Evolutionary conservation across 2,797 vertebrate genomes (phyloP).

Genomic region (Antennarius maculatus): DNA sequence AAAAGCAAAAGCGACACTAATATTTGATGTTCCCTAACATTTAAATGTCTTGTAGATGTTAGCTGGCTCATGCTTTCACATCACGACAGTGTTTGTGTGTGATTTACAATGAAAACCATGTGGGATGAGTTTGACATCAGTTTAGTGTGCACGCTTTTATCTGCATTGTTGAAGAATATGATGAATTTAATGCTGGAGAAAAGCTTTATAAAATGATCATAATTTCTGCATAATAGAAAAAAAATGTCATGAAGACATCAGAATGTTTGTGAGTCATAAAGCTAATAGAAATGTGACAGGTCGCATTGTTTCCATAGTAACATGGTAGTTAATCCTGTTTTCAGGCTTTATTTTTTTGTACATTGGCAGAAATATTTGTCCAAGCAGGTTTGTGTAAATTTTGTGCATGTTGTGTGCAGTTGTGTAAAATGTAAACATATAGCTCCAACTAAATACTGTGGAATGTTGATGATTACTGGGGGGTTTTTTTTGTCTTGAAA

Average conservation of each 20-base stretch:
- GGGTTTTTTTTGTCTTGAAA: no score
- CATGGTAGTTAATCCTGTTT: neutral
- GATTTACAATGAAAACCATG: neutral
- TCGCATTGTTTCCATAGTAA: neutral
- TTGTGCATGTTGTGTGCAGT: no score
- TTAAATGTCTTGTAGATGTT: neutral
- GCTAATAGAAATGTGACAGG: neutral
- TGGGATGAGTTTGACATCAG: neutral
- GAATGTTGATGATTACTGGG: no score
- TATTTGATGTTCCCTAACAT: neutral
- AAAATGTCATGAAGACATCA: neutral
- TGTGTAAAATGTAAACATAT: no score
- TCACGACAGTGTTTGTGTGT: neutral
- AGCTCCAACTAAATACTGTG: no score
- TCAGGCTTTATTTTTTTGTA: neutral
- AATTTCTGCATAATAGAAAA: neutral
- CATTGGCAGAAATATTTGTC: no score
- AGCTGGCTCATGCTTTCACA: no score
- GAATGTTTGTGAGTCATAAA: neutral
- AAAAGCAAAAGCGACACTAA: neutral
- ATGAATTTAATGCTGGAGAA: neutral
- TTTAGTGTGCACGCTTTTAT: conserved; percentile 3
- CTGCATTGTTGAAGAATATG: neutral
- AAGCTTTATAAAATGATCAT: conserved; percentile 5
- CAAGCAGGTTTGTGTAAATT: neutral